A percentile compares a stretch with the other conserved stretches of the same genome.
Evolutionary conservation across 2,113 vertebrate species (phyloP).

Genomic region (Ancistrus triradiatus): DNA sequence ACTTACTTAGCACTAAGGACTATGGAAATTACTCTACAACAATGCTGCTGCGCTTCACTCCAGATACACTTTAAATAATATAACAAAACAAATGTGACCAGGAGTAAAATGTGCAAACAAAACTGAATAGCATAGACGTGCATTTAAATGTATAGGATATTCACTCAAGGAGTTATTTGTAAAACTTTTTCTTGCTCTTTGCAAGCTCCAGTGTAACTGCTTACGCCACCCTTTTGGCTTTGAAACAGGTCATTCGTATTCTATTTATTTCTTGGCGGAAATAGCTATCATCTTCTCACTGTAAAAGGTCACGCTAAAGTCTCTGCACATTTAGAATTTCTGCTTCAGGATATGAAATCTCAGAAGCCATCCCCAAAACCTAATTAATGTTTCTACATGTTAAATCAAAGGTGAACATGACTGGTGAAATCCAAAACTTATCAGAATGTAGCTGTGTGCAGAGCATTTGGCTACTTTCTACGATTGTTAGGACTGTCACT

Average conservation of each 20-base stretch:
- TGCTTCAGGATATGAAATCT: slow-evolving; percentile 18
- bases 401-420: slow-evolving; percentile 1
- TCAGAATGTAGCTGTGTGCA: too few relatives aligned
- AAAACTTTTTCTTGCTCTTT: slow-evolving; percentile 42
- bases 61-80: too few relatives aligned
- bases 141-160: slow-evolving; percentile 28
- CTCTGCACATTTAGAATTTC: slow-evolving; percentile 45
- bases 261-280: slow-evolving; percentile 67
- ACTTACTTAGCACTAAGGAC: too few relatives aligned
- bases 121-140: not conserved
- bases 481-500: too few relatives aligned
- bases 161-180: slow-evolving; percentile 37
- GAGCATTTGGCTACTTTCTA: too few relatives aligned
- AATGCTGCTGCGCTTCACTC: too few relatives aligned
- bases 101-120: not conserved
- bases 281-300: slow-evolving; percentile 64
- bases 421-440: too few relatives aligned
- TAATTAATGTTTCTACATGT: slow-evolving; percentile 25
- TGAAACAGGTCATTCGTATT: slow-evolving; percentile 71
- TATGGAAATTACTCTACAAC: too few relatives aligned
- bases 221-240: slow-evolving; percentile 62
- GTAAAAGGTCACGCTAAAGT: slow-evolving; percentile 62
- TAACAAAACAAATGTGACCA: not conserved
- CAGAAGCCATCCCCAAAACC: not conserved
- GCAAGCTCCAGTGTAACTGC: slow-evolving; percentile 54